Evolutionary conservation across 1,140 invertebrate species (phyloP).

Genomic region (Aleiodes sp.): DNA sequence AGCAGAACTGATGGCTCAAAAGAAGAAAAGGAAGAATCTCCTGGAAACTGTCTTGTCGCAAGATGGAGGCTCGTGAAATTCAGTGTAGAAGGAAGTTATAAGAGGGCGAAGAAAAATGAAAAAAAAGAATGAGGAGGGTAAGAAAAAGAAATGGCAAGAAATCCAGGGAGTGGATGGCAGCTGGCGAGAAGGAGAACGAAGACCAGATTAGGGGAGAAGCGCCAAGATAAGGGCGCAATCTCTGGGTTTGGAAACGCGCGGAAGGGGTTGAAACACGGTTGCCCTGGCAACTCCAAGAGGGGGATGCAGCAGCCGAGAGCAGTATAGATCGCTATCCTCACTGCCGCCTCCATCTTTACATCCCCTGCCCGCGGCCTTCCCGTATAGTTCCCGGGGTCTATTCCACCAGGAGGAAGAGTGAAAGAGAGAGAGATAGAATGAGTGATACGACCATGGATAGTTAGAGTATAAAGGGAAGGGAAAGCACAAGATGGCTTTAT

Average conservation of each 20-base stretch:
- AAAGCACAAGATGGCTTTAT: conserved; percentile 43
- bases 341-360: conserved; percentile 39
- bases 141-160: conserved; percentile 22
- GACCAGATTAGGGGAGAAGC: conserved; percentile 21
- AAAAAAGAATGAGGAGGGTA: conserved; percentile 1
- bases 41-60: conserved; percentile 26
- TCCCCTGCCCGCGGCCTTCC: conserved; percentile 25
- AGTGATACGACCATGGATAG: conserved; percentile 4
- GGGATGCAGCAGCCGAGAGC: conserved; percentile 35
- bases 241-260: conserved; percentile 36
- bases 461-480: conserved; percentile 4
- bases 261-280: conserved; percentile 43
- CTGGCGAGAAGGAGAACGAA: conserved; percentile 31
- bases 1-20: conserved; percentile 8
- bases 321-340: conserved; percentile 44
- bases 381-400: conserved; percentile 4
- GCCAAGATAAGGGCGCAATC: conserved; percentile 54
- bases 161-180: conserved; percentile 30
- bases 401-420: conserved; percentile 8
- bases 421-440: too few relatives aligned
- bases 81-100: conserved; percentile 18
- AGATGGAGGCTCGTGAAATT: conserved; percentile 33
- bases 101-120: neutral
- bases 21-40: neutral
- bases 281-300: conserved; percentile 39